These are phyloP conservation scores for Asteroscopus sphinx DNA, from an alignment of 2,888 invertebrate species.

Conservation along the genomic window DNA sequence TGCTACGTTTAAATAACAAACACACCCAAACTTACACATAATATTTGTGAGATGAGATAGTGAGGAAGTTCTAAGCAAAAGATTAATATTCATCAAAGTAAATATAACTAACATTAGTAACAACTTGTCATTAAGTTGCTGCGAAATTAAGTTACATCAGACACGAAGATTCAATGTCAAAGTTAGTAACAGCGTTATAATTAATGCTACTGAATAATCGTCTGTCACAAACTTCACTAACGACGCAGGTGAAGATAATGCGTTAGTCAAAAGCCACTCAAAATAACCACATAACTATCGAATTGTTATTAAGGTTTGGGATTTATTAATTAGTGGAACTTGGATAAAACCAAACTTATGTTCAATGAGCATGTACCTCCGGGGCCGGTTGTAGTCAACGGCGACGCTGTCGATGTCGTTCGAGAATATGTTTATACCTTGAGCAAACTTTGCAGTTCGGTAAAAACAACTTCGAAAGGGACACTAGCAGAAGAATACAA, in stretches of 20 bases:
- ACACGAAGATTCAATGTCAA: conserved; percentile 49
- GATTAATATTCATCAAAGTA: conserved; percentile 38
- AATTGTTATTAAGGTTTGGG: background rate
- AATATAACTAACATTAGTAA: conserved; percentile 33
- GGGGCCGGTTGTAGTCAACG: too few relatives aligned
- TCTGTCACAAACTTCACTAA: conserved; percentile 42
- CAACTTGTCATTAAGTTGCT: conserved; percentile 53
- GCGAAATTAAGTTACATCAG: conserved; percentile 48
- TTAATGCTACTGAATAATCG: conserved; percentile 52
- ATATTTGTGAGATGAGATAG: conserved; percentile 16
- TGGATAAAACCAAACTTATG: too few relatives aligned
- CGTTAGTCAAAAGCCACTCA: conserved; percentile 36
- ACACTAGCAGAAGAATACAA: too few relatives aligned
- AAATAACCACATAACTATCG: conserved; percentile 12
- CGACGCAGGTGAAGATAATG: conserved; percentile 53
- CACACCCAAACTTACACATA: background rate
- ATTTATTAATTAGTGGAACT: too few relatives aligned
- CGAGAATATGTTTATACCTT: too few relatives aligned
- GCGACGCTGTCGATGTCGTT: too few relatives aligned
- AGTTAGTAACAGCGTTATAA: conserved; percentile 51
- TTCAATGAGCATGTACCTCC: too few relatives aligned
- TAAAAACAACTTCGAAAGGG: too few relatives aligned
- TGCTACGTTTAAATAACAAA: background rate
- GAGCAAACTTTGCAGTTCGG: too few relatives aligned
- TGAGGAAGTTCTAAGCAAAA: conserved; percentile 27